Conservation (phyloP, 2,888 invertebrate genomes). For the Catocala sponsa region DNA sequence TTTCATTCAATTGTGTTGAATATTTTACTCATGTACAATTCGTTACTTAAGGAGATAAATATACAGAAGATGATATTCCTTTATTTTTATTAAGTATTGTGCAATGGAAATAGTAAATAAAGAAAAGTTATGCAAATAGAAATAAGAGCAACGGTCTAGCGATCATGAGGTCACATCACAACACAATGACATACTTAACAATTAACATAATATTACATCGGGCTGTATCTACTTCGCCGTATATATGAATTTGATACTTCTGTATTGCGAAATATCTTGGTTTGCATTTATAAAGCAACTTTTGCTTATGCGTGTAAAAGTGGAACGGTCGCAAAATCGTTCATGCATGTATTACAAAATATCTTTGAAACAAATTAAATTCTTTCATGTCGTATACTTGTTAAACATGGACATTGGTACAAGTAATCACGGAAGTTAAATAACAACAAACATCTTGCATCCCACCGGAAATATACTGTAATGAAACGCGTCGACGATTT, state of each 20-base stretch:
- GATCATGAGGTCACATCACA: no score
- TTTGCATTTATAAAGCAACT: slow-evolving; percentile 32
- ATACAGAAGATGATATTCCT: no score
- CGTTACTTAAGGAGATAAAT: no score
- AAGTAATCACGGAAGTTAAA: slow-evolving; percentile 54
- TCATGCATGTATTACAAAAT: slow-evolving; percentile 4
- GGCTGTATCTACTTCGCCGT: slow-evolving; percentile 6
- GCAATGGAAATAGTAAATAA: background rate
- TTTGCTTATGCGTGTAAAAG: slow-evolving; percentile 38
- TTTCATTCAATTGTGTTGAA: no score
- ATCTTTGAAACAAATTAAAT: slow-evolving; percentile 22
- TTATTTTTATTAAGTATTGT: no score
- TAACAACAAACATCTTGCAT: slow-evolving; percentile 56
- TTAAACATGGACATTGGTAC: slow-evolving; percentile 38
- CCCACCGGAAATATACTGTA: slow-evolving; percentile 52
- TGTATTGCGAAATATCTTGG: slow-evolving; percentile 33
- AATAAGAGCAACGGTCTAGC: background rate
- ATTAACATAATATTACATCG: no score
- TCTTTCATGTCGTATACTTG: slow-evolving; percentile 30
- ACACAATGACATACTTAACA: no score
- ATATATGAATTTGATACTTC: slow-evolving; percentile 25
- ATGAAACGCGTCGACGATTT: slow-evolving; percentile 24
- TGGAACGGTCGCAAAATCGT: slow-evolving; percentile 21
- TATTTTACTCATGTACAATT: no score
- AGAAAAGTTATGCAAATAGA: background rate